Percentiles rank a stretch among this genome's conserved stretches.
Conservation (phyloP, 2,888 invertebrate species). For the Atherix ibis region DNA sequence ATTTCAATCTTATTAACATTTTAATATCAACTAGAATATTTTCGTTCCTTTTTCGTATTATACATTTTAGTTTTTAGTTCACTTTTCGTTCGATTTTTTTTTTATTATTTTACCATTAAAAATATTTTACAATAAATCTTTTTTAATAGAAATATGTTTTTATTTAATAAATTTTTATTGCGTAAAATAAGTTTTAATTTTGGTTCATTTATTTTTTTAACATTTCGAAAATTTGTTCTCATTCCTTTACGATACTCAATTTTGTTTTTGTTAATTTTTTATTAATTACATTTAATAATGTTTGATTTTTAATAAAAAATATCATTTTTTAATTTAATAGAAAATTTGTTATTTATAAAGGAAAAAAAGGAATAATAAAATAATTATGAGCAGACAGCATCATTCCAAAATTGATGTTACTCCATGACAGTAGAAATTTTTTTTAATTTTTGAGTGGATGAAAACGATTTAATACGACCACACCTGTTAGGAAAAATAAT, state of each 20-base stretch:
- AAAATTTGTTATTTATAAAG: too few relatives aligned
- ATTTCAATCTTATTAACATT: background rate
- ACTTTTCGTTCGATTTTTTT: background rate
- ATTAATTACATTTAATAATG: slow-evolving; percentile 1
- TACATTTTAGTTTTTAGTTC: background rate
- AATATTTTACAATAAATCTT: slow-evolving; percentile 3
- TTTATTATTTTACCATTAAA: background rate
- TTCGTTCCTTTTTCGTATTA: background rate
- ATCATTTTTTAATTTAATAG: too few relatives aligned
- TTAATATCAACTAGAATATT: background rate
- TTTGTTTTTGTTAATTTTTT: too few relatives aligned
- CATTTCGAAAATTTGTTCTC: too few relatives aligned
- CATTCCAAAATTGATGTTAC: slow-evolving; percentile 16
- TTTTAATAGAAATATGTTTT: background rate
- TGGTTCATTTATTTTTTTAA: slow-evolving; percentile 1
- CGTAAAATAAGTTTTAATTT: background rate
- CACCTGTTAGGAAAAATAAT: slow-evolving; percentile 27
- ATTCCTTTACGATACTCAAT: too few relatives aligned
- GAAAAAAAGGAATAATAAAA: too few relatives aligned
- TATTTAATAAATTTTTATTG: background rate
- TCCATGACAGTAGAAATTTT: slow-evolving; percentile 7
- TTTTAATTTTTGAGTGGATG: slow-evolving; percentile 17
- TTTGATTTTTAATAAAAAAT: too few relatives aligned
- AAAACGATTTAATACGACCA: slow-evolving; percentile 31
- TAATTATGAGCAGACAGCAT: too few relatives aligned